Evolutionary conservation across 2,113 vertebrate species (phyloP), one percentile per base, ranked within the genome.

Genomic region (Chaetops frenatus): DNA sequence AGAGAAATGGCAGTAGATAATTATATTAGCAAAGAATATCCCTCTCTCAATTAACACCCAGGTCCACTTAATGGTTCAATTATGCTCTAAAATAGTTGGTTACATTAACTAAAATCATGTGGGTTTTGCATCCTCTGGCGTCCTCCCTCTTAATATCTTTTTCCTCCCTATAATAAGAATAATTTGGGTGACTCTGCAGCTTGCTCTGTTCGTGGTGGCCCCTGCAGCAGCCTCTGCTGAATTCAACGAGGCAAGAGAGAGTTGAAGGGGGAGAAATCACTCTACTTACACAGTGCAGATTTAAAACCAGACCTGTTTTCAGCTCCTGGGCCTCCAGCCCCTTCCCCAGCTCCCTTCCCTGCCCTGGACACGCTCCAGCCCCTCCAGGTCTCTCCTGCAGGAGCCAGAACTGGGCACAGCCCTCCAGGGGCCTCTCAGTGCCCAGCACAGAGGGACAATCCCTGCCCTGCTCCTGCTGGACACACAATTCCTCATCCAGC

Each of bases 11-110:
- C 44, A 81, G 72, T 13, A 80, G 82, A 74, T 83, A 96, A 95
- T 96, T 87, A 69, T 58, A 88, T 90, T 93, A 88, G 65, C 69
- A 90, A 88, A 90, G 74, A 95, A 88, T 89, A 71, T 80, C 58
- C 61, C 50, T 82, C 66, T 95, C 81, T 94, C 83, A 31, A 66
- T 92, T 96, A 94, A 91, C 76, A 90, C 56, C 31, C 58, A 71
- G 67, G 36, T 82, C 67, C 88, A 93, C 56, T 95, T 83, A 95
- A 81, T 78, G 20, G 44, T 54, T 95, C 81, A 60, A 94, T 92
- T 92, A 81, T 79, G 60, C 65, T 89, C 60, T 86, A 40, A 93
- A 91, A 90, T 85, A 90, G 78, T 80, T 90, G 79, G 71, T 67
- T 92, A 42, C 51, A 67, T 93, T 96, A 81, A 60, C 58, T 85